phyloP scores from a whole-genome alignment of 1,140 invertebrate genomes.

The Ceratina australensis region DNA sequence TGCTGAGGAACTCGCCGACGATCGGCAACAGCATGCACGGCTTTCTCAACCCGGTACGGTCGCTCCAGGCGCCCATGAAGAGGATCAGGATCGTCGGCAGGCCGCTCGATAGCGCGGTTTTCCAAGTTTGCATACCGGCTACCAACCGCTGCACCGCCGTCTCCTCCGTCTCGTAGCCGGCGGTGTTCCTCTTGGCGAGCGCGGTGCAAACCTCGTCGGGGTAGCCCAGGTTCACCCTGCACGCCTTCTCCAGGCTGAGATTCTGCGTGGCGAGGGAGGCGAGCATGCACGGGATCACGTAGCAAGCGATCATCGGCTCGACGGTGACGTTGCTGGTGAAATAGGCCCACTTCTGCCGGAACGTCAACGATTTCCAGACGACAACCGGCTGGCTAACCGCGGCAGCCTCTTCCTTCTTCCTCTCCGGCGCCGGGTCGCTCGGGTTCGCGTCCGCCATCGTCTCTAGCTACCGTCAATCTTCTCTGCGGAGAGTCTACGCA shows the following conservation, averaged over 20 bases:
- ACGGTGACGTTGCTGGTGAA: constrained; percentile 84
- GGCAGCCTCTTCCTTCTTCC: constrained; percentile 14
- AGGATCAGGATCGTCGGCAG: constrained; percentile 87
- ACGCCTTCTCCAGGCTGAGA: constrained; percentile 91
- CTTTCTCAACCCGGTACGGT: constrained; percentile 87
- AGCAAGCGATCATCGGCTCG: constrained; percentile 88
- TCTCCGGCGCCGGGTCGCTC: not conserved
- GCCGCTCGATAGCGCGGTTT: constrained; percentile 87
- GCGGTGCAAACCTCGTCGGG: constrained; percentile 86
- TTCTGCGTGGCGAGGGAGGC: constrained; percentile 89
- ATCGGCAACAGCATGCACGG: constrained; percentile 91
- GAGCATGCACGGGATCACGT: constrained; percentile 89
- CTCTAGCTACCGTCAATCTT: no score
- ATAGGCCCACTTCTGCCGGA: constrained; percentile 71
- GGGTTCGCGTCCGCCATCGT: constrained; percentile 41
- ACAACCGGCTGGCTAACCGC: constrained; percentile 14
- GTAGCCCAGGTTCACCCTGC: constrained; percentile 88
- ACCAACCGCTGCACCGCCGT: constrained; percentile 87
- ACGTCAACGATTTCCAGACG: constrained; percentile 68
- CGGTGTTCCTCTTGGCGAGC: constrained; percentile 84
- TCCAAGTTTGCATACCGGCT: constrained; percentile 89
- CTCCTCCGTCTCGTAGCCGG: constrained; percentile 86
- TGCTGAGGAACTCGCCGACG: constrained; percentile 88
- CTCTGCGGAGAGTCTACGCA: not conserved
- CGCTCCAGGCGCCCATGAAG: constrained; percentile 89